phyloP scores from a whole-genome alignment of 2,113 vertebrate genomes.

The Tupaia tana region DNA sequence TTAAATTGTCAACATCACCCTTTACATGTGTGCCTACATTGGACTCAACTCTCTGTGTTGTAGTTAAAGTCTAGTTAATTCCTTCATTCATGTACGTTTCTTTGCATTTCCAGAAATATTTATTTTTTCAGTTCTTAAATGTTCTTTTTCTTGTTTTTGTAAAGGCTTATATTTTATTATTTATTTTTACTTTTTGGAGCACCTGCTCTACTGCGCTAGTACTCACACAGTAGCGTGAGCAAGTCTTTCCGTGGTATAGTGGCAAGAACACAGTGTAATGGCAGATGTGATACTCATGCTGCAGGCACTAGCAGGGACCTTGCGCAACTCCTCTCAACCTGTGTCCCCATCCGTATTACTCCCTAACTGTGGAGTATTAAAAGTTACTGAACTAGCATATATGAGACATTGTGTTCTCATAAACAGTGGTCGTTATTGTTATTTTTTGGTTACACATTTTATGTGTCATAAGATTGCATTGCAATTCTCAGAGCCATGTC shows the following conservation, averaged over 20 bases:
- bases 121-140: too few relatives aligned
- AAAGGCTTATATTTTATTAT: too few relatives aligned
- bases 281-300: slow-evolving; percentile 10
- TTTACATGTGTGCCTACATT: neutral
- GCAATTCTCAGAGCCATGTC: neutral
- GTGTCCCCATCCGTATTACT: neutral
- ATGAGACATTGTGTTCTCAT: neutral
- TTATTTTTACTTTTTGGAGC: neutral
- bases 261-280: neutral
- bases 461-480: neutral
- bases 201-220: neutral
- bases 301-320: slow-evolving; percentile 10
- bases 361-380: neutral
- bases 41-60: neutral
- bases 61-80: neutral
- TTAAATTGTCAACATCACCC: neutral
- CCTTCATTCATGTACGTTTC: neutral
- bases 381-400: neutral
- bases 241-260: neutral
- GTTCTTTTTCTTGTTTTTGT: too few relatives aligned
- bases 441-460: neutral
- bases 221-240: neutral
- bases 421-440: neutral
- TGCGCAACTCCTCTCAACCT: neutral
- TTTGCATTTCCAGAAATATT: too few relatives aligned